Evolutionary conservation across 2,797 vertebrate genomes (phyloP), one percentile per base, ranked within the genome.

Genomic region (Tinamus major): DNA sequence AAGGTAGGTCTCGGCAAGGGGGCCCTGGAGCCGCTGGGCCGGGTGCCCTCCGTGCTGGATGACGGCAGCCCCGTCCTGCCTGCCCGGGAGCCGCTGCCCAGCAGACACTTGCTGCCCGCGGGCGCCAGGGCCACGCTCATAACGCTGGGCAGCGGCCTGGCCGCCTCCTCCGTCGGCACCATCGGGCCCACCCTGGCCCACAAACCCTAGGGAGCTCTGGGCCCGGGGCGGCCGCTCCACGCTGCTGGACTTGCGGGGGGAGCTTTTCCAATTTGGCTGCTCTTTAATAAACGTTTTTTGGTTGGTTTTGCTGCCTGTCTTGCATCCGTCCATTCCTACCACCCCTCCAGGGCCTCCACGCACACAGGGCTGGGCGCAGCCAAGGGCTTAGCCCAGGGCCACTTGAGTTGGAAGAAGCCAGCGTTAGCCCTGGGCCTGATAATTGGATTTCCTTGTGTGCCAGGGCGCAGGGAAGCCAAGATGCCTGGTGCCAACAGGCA

Each of bases 21-120:
- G 44, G 10, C 76, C 0, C 26, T 80, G 49, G 97, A 96, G 63
- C 93, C 93, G 35, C 55, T 97, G 82, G 96, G 96, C 46, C 93
- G 93, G 79, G 94, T 95, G 24, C 95, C 95, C 7, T 96, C 96
- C 1, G 46, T 95, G 70, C 56, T 96, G 91, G 96, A 96, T 1
- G 93, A 93, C 1, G 78, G 95, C 12, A 97, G 94, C 82, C 87
- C 89, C 37, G 76, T 96, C 39, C 21, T 93, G 71, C 96, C 88
- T 61, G 63, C 81, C 64, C 49, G 91, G 7, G 96, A 94, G 51
- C 80, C 95, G n/a, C 59, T 94, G 33, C 20, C 88, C 29, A 78
- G 16, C 89, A 87, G 95, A 35, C 96, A 78, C 10, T 29, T 96
- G 78, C 16, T 96, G 61, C 85, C 95, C 0, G 76, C 76, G 15